These are phyloP conservation scores for Pelvicachromis taeniatus DNA, from an alignment of 2,113 vertebrate species.

Conservation along the genomic window DNA sequence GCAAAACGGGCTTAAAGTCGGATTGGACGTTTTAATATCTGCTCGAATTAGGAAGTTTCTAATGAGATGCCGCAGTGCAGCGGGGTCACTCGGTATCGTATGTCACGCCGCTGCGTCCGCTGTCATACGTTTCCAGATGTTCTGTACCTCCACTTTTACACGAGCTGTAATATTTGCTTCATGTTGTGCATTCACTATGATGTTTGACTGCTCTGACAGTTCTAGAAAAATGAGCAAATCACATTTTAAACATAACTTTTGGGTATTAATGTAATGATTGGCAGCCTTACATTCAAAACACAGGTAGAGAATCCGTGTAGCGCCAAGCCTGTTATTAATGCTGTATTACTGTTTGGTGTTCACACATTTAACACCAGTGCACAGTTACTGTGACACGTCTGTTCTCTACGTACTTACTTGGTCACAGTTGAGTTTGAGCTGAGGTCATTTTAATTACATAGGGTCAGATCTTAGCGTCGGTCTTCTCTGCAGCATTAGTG, in stretches of 20 bases:
- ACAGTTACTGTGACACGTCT: neutral
- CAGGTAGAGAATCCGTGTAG: neutral
- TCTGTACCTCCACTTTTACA: neutral
- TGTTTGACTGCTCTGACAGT: neutral
- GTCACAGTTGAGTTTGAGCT: neutral
- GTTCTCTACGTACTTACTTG: neutral
- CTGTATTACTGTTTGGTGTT: neutral
- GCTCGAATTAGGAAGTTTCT: slow-evolving; percentile 23
- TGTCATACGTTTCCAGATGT: neutral
- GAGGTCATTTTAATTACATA: neutral
- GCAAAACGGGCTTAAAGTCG: slow-evolving; percentile 38
- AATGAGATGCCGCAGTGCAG: slow-evolving; percentile 15
- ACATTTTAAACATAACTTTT: neutral
- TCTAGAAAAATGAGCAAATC: neutral
- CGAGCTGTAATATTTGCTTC: neutral
- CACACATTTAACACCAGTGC: neutral
- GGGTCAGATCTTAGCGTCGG: neutral
- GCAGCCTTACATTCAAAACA: neutral
- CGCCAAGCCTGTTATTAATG: neutral
- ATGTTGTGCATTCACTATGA: accelerated
- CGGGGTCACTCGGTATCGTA: neutral
- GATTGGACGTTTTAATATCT: slow-evolving; percentile 48
- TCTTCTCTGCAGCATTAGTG: neutral
- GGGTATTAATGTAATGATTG: neutral
- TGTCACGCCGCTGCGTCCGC: neutral